Conservation (phyloP, 92 coral and sea anemone genomes). For the Actinernus sp. region DNA sequence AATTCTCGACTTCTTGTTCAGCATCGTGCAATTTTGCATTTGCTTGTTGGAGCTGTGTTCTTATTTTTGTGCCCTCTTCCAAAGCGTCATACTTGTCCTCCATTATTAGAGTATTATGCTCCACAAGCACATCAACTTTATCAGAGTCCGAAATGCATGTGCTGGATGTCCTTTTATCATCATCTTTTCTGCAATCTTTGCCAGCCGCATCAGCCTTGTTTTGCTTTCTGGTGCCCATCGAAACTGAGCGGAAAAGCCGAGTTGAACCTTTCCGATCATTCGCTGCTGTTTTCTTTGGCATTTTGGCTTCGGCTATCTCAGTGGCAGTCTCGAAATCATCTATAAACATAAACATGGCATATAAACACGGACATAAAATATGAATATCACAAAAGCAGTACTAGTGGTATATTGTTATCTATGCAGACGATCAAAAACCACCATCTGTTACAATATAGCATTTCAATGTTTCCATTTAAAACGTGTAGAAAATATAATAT, state of each 20-base stretch:
- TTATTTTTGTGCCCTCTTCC: conserved; percentile 66
- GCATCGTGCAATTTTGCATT: conserved; percentile 64
- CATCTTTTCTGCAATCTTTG: conserved; percentile 21
- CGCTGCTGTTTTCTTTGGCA: conserved; percentile 82
- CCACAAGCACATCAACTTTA: conserved; percentile 55
- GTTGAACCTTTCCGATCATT: conserved; percentile 65
- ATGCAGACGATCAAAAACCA: too few relatives aligned
- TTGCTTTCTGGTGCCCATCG: conserved; percentile 66
- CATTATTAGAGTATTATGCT: conserved; percentile 58
- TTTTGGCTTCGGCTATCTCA: conserved; percentile 40
- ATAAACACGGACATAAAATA: background rate
- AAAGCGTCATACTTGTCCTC: conserved; percentile 72
- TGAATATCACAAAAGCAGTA: too few relatives aligned
- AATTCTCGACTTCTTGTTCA: conserved; percentile 77
- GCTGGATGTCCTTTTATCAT: conserved; percentile 64
- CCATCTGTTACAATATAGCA: too few relatives aligned
- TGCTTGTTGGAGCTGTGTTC: conserved; percentile 70
- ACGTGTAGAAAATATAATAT: too few relatives aligned
- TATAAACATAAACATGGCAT: conserved; percentile 13
- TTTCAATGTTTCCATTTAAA: too few relatives aligned
- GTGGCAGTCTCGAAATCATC: conserved; percentile 31
- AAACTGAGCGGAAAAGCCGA: conserved; percentile 76
- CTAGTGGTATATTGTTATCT: too few relatives aligned
- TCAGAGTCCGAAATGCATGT: conserved; percentile 71
- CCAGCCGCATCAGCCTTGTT: conserved; percentile 45